Base-by-base conservation (phyloP, 2,113 vertebrate species). In the Ia io region DNA sequence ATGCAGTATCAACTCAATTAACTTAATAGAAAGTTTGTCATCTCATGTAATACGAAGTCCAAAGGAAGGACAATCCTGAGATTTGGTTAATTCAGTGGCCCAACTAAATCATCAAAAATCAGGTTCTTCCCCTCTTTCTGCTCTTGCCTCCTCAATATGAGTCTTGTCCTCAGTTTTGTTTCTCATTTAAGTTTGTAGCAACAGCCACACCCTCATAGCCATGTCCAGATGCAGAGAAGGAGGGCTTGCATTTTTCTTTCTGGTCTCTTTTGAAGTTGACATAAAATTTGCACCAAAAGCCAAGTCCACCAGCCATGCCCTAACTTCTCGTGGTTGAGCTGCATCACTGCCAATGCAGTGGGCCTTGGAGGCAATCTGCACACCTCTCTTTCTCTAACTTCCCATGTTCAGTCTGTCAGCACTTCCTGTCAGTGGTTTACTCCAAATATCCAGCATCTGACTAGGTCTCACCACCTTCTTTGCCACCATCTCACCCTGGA, bases 1-100 rank as follows among this genome's bases (percentile, higher is more conserved):
- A 76, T 88, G 83, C 40, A 44, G 3, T 73, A 25, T 80, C 73
- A 91, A 30, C 16, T 89, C 82, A 28, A 0, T 42, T 35, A 16
- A 83, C 8, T 92, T 40, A 22, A 67, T 76, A 94, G 51, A 69
- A 95, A 77, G 23, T 73, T 73, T 61, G 11, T 90, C 22, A 2
- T 87, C 73, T 56, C 40, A 16, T 16, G 9, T 35, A 37, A 35
- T 37, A 67, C 61, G 13, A 67, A 77, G 11, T 53, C 77, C 42
- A 90, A 74, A 74, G 32, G 18, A 76, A 65, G n/a, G n/a, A 30
- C 32, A 84, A 5, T 14, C 63, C 73, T 35, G 61, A 85, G 77
- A 28, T 28, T 28, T 74, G 44, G 23, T 82, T 35, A 53, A 30
- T 63, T 78, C 42, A 23, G 53, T 65, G 61, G 22, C 7, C 37